Conservation (phyloP, 2,888 invertebrate genomes). For the Apamea anceps region DNA sequence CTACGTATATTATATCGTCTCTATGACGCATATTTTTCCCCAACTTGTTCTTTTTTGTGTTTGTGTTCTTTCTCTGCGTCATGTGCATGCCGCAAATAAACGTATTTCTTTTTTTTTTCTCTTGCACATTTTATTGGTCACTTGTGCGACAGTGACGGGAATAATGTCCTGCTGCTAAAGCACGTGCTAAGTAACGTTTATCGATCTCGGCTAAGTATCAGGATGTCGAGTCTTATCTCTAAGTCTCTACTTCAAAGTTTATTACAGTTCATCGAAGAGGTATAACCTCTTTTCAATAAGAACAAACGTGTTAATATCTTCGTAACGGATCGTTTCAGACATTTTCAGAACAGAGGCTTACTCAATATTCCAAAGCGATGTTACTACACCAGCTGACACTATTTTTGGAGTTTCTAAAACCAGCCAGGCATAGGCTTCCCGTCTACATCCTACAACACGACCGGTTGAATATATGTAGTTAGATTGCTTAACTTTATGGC, state of each 20-base stretch:
- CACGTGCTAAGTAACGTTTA: too few species aligned
- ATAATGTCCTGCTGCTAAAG: too few species aligned
- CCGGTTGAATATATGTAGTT: neutral
- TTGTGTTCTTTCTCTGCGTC: too few species aligned
- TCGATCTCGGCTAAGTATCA: neutral
- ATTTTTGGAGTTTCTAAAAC: neutral
- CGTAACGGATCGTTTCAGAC: neutral
- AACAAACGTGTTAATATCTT: too few species aligned
- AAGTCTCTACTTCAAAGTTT: neutral
- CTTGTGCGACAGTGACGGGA: too few species aligned
- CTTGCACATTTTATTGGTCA: too few species aligned
- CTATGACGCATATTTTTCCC: too few species aligned
- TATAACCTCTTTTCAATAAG: neutral
- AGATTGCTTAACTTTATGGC: neutral
- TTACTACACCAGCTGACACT: neutral
- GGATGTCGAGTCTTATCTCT: neutral
- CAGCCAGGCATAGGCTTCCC: neutral
- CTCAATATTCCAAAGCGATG: neutral
- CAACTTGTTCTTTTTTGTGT: too few species aligned
- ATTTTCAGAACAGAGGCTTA: neutral
- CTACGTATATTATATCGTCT: too few species aligned
- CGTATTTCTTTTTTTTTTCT: too few species aligned
- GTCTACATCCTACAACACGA: neutral
- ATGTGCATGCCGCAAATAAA: too few species aligned
- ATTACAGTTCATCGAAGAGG: neutral